These are phyloP conservation scores for Cyrtonyx montezumae DNA, from an alignment of 2,113 vertebrate species.

Conservation along the genomic window DNA sequence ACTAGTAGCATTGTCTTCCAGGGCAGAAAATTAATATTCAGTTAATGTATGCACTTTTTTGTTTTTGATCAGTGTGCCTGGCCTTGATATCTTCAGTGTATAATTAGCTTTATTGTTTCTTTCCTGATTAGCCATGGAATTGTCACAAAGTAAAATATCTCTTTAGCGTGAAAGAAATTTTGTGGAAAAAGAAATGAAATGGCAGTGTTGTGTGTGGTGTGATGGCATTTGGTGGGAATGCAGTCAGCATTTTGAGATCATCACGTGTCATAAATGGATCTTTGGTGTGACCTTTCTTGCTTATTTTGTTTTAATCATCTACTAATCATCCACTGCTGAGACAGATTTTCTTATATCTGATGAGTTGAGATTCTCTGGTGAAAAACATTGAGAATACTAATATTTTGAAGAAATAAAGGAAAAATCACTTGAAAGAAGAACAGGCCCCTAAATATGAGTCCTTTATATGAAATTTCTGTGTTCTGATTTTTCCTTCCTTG, in stretches of 20 bases:
- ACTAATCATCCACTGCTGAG: neutral
- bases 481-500: neutral
- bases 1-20: fast-evolving
- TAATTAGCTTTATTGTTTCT: neutral
- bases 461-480: neutral
- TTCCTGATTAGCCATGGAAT: neutral
- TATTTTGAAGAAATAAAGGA: neutral
- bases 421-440: neutral
- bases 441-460: neutral
- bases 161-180: neutral
- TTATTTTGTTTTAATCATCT: neutral
- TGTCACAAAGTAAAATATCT: neutral
- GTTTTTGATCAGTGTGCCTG: neutral
- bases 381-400: neutral
- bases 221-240: neutral
- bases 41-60: neutral
- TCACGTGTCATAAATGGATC: neutral
- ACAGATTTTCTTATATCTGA: neutral
- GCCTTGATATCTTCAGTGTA: neutral
- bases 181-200: neutral
- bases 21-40: neutral
- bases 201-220: neutral
- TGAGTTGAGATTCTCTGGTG: neutral
- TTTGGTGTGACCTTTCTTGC: neutral
- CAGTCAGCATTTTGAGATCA: neutral